A percentile compares a stretch with the other conserved stretches of the same genome.
These are phyloP conservation scores for Ptychochromis oligacanthus DNA, from an alignment of 2,113 vertebrate genomes.

Conservation along the genomic window DNA sequence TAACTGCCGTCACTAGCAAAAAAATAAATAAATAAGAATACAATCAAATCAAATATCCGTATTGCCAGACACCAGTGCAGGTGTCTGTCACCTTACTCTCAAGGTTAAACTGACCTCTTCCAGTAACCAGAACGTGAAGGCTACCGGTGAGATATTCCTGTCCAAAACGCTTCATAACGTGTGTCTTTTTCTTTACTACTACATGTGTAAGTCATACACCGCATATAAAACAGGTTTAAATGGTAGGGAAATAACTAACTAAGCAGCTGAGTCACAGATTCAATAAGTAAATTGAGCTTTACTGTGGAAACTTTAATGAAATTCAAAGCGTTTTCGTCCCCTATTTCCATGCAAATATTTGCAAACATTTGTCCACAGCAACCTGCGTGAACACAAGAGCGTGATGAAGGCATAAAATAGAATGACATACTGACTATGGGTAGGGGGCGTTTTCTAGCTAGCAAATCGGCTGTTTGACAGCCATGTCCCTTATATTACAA, in stretches of 20 bases:
- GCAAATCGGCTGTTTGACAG: neutral
- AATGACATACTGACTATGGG: neutral
- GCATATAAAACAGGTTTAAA: neutral
- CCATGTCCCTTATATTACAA: neutral
- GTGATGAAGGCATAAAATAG: neutral
- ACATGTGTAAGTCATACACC: neutral
- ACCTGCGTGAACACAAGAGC: neutral
- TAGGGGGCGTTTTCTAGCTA: conserved; percentile 49
- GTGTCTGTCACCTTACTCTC: neutral
- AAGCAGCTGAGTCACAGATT: neutral
- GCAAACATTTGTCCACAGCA: neutral
- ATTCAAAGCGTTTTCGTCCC: neutral
- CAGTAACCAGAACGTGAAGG: neutral
- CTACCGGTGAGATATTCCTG: neutral
- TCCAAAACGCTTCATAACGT: neutral
- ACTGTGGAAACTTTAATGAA: neutral
- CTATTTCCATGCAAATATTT: neutral
- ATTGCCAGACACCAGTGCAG: neutral
- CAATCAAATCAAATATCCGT: neutral
- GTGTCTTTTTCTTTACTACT: neutral
- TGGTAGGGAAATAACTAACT: neutral
- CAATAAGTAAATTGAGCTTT: neutral
- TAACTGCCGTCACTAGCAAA: neutral
- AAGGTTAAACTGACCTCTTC: conserved; percentile 46
- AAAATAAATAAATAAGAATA: neutral